phyloP scores from a whole-genome alignment of 2,113 vertebrate genomes.

The Gymnorhina tibicen region DNA sequence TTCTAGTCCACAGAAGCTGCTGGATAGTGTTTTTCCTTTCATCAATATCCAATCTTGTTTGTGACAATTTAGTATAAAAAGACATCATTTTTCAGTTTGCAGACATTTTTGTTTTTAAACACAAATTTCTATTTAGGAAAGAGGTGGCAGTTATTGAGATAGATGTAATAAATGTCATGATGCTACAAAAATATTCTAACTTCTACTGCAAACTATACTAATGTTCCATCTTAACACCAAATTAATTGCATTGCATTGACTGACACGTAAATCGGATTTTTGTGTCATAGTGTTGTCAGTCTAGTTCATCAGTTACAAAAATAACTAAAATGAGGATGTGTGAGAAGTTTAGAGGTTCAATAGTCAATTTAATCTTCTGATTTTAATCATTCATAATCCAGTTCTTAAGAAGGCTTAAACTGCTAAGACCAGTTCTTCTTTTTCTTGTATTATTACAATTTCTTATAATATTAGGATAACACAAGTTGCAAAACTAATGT shows the following conservation, averaged over 20 bases:
- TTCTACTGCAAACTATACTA: background rate
- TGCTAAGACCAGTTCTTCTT: background rate
- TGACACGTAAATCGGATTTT: background rate
- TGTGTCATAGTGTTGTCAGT: background rate
- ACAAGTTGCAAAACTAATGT: background rate
- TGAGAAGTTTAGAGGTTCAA: background rate
- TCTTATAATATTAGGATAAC: background rate
- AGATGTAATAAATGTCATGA: background rate
- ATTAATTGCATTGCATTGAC: constrained; percentile 32
- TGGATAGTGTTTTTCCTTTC: background rate
- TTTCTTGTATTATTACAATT: background rate
- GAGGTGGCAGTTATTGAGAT: background rate
- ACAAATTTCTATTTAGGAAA: background rate
- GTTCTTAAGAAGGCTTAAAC: constrained; percentile 9
- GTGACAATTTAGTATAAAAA: background rate
- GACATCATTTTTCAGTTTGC: background rate
- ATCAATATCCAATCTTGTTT: background rate
- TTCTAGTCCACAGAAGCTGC: background rate
- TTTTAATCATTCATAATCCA: constrained; percentile 7
- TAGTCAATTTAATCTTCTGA: background rate
- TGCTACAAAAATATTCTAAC: background rate
- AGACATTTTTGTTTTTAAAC: background rate
- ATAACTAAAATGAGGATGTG: constrained; percentile 6
- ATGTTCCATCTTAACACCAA: background rate
- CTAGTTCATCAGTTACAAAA: background rate